These are phyloP conservation scores for Drosophila nr. fundita DNA, from an alignment of 2,888 invertebrate species.

Conservation along the genomic window DNA sequence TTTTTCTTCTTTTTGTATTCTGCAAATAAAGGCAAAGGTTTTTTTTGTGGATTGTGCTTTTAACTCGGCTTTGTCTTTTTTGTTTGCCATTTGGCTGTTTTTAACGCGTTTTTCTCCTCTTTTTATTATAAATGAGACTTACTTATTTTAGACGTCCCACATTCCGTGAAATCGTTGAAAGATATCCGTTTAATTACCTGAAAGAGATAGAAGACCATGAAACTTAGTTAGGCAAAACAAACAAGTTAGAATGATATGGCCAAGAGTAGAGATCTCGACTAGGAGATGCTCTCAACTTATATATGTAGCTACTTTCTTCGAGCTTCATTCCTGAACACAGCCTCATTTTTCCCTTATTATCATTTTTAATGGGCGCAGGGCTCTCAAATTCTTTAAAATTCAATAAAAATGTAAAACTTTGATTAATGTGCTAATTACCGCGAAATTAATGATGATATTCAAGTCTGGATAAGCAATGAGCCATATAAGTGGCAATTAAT, in stretches of 20 bases:
- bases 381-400: slow-evolving; percentile 2
- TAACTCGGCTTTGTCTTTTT: slow-evolving; percentile 15
- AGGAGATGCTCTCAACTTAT: not conserved
- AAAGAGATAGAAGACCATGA: slow-evolving; percentile 50
- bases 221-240: slow-evolving; percentile 38
- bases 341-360: not conserved
- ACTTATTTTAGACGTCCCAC: slow-evolving; percentile 43
- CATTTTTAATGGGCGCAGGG: not conserved
- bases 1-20: not conserved
- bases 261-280: not conserved
- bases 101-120: slow-evolving; percentile 44
- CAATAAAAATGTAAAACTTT: not conserved
- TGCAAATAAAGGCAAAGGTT: slow-evolving; percentile 60
- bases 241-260: slow-evolving; percentile 3
- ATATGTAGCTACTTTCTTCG: not conserved
- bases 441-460: slow-evolving; percentile 13
- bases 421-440: slow-evolving; percentile 6
- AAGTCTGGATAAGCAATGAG: not conserved
- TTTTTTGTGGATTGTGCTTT: slow-evolving; percentile 22
- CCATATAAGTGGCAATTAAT: not conserved
- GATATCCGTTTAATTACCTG: slow-evolving; percentile 70
- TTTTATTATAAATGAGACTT: slow-evolving; percentile 56
- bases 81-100: slow-evolving; percentile 51
- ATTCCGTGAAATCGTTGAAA: slow-evolving; percentile 47
- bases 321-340: not conserved